Base-by-base conservation (phyloP, 2,888 invertebrate genomes). In the Steinernema hermaphroditum region DNA sequence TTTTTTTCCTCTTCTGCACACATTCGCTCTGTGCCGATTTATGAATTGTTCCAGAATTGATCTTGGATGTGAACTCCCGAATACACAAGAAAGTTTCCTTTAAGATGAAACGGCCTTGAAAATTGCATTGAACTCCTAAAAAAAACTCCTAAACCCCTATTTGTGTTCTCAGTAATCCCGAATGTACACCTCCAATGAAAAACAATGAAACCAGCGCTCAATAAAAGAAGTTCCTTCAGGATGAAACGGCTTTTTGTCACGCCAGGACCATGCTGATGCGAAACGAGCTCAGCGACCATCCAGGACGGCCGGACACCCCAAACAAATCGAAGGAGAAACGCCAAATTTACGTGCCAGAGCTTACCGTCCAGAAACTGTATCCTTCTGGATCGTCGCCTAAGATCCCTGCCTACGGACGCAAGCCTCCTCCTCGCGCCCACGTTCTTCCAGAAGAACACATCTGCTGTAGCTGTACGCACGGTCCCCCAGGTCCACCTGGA, bases 401-500 rank as follows among this genome's bases (percentile, higher is more conserved):
- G 9, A 46, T 19, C 22, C 46, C 46, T 4, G 22, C 22, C 46
- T 46, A 19, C 16, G 46, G 22, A 6, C 46, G n/a, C 46, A 19
- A 19, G 6, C 46, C 46, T 16, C n/a, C 46, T 6, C 46, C 46
- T 9, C 46, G 46, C 16, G 46, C 46, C 46, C 46, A 46, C 4
- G n/a, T 46, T 16, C 46, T 46, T 46, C 78, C 77, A 72, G 73
- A 72, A 27, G 73, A 72, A 29, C 68, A 72, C 69, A 41, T 75
- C 34, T 81, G 81, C 76, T 75, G 80, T 73, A 73, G 74, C 70
- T 77, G 41, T 32, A 22, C 41, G 8, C 27, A 70, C 19, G 12
- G 68, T 27, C 79, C 77, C 71, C 75, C 71, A 8, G 80, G 80
- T 70, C 70, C 76, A 12, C 75, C 77, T 14, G 81, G 81, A 79